These are phyloP conservation scores for Ethmia dodecea DNA, from an alignment of 2,888 invertebrate genomes.

Conservation along the genomic window DNA sequence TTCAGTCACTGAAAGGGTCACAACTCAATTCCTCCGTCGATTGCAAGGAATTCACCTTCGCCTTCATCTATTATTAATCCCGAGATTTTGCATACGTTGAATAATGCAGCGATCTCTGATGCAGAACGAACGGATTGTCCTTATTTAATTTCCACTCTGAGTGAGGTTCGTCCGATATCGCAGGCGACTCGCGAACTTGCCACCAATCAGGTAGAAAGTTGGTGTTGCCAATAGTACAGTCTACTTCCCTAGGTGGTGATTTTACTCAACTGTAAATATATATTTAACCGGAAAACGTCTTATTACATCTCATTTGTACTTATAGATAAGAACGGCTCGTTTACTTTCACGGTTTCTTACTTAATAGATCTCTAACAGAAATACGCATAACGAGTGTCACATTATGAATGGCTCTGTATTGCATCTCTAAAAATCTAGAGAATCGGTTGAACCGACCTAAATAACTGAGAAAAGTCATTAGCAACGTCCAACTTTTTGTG, in stretches of 20 bases:
- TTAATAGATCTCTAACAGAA: too few species aligned
- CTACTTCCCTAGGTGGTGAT: constrained; percentile 15
- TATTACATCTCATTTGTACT: background rate
- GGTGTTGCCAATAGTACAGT: constrained; percentile 18
- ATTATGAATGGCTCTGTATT: too few species aligned
- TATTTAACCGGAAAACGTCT: background rate
- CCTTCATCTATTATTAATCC: constrained; percentile 63
- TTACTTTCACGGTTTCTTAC: too few species aligned
- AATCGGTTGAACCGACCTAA: background rate
- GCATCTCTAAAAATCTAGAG: background rate
- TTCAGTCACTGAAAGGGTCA: constrained; percentile 48
- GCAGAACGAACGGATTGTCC: constrained; percentile 56
- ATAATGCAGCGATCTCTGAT: constrained; percentile 56
- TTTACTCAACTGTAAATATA: background rate
- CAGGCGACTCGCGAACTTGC: constrained; percentile 30
- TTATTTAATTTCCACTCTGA: constrained; percentile 57
- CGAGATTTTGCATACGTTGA: constrained; percentile 61
- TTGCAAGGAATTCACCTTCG: constrained; percentile 51
- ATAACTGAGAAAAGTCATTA: constrained; percentile 11
- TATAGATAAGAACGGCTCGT: too few species aligned
- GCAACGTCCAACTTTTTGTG: constrained; percentile 15
- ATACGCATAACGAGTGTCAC: too few species aligned
- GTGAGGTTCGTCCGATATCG: constrained; percentile 29
- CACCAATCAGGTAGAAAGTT: constrained; percentile 39
- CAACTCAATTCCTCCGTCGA: constrained; percentile 44